A percentile compares a stretch with the other conserved stretches of the same genome.
Evolutionary conservation across 2,797 vertebrate genomes (phyloP).

Genomic region (Enteromius thamalakanensis): DNA sequence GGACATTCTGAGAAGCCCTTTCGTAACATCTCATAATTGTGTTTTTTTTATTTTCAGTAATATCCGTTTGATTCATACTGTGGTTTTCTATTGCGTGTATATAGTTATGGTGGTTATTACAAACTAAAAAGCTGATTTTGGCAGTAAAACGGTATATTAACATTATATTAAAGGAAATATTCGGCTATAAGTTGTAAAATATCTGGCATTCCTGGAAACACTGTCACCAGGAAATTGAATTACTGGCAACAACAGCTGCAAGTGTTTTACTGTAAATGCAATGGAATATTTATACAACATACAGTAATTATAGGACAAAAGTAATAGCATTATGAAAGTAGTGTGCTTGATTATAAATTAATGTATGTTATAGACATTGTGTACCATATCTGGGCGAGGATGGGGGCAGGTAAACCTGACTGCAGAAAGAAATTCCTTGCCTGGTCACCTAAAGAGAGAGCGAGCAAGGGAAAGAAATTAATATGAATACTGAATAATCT

Average conservation of each 20-base stretch:
- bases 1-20: background rate
- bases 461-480: background rate
- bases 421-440: constrained; percentile 89
- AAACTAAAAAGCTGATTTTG: background rate
- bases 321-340: constrained; percentile 11
- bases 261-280: background rate
- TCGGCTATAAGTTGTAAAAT: background rate
- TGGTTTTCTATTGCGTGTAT: background rate
- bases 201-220: background rate
- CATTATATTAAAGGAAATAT: background rate
- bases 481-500: background rate
- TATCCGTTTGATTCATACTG: background rate
- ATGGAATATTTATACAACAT: background rate
- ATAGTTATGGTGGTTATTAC: background rate
- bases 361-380: background rate
- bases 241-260: background rate
- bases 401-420: constrained; percentile 77
- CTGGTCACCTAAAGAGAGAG: constrained; percentile 86
- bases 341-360: constrained; percentile 1
- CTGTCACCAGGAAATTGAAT: background rate
- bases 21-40: background rate
- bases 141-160: background rate
- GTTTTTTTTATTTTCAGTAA: background rate
- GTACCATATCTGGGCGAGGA: constrained; percentile 98
- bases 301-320: background rate